Base-by-base conservation (phyloP, 2,113 vertebrate species). In the Eonycteris spelaea region DNA sequence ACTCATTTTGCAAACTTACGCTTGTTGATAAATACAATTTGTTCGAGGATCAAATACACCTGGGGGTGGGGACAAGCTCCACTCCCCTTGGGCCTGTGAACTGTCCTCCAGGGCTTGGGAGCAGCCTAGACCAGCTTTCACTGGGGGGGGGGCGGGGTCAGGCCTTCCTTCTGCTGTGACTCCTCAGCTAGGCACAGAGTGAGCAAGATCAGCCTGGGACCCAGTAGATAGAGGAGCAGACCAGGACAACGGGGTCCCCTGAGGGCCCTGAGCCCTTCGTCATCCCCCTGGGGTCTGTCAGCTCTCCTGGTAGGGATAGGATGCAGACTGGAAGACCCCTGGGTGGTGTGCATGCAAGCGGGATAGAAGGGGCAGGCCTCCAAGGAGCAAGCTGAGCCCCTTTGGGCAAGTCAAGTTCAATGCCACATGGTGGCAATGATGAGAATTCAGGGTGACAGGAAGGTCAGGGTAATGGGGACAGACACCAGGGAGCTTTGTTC, bases 1-100 rank as follows among this genome's bases (percentile, higher is more conserved):
- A 96, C 79, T 97, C 97, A 70, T 93, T 95, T 96, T 94, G 91
- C 93, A 87, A 97, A 96, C 88, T 79, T 95, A 53, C 19, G 21
- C 88, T 94, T 95, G 75, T 96, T 96, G 96, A 92, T 96, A 96
- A 94, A 90, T 93, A 75, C 2, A 0, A 95, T 95, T 92, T 92
- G 86, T 79, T 96, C 9, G 3, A 40, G 68, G 73, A 91, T 85
- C 82, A 83, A 38, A 88, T 24, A 33, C 30, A 38, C 74, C 9
- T 15, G 43, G 86, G 40, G 2, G 51, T 51, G 13, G 26, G 57
- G 14, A 24, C 51, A n/a, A 4, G 38, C 61, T 45, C 61, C 0
- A 0, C 51, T 68, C 21, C n/a, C 18, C 22, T 1, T 3, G 18
- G 63, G 80, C 51, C 53, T 8, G 1, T 16, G 59, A 53, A 51